Evolutionary conservation across 2,888 invertebrate genomes (phyloP).

Genomic region (Tridacna gigas): DNA sequence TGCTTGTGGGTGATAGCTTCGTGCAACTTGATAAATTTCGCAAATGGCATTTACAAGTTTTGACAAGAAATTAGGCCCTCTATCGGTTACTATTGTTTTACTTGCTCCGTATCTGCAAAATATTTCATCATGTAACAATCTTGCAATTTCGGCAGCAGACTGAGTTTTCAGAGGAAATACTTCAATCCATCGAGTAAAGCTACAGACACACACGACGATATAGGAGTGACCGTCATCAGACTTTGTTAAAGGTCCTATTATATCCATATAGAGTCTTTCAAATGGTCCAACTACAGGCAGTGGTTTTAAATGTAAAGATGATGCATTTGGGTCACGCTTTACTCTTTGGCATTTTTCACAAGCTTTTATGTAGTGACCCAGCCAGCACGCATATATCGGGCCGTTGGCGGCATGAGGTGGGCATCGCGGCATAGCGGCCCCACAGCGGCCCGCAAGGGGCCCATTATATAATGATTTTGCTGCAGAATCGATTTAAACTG

Average conservation of each 20-base stretch:
- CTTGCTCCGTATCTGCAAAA: too few relatives aligned
- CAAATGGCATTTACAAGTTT: too few relatives aligned
- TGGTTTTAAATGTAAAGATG: slow-evolving; percentile 42
- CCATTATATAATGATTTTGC: too few relatives aligned
- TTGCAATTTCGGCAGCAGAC: slow-evolving; percentile 44
- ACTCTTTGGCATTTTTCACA: slow-evolving; percentile 61
- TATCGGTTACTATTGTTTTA: too few relatives aligned
- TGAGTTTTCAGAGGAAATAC: slow-evolving; percentile 53
- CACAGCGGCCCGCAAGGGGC: too few relatives aligned
- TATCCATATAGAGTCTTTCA: slow-evolving; percentile 45
- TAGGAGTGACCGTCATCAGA: slow-evolving; percentile 46
- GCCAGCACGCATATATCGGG: too few relatives aligned
- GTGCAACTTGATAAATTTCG: slow-evolving; percentile 51
- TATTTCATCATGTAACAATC: slow-evolving; percentile 48
- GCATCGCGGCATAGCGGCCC: too few relatives aligned
- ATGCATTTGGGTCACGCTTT: slow-evolving; percentile 41
- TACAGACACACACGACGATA: slow-evolving; percentile 52
- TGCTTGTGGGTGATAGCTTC: slow-evolving; percentile 45
- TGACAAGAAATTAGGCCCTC: too few relatives aligned
- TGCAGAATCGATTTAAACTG: too few relatives aligned
- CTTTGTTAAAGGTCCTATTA: too few relatives aligned
- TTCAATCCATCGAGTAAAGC: slow-evolving; percentile 51
- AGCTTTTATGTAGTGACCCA: slow-evolving; percentile 49
- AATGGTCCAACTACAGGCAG: slow-evolving; percentile 51
- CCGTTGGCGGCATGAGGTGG: too few relatives aligned